phyloP scores from a whole-genome alignment of 2,888 invertebrate genomes.

The Boloria selene region DNA sequence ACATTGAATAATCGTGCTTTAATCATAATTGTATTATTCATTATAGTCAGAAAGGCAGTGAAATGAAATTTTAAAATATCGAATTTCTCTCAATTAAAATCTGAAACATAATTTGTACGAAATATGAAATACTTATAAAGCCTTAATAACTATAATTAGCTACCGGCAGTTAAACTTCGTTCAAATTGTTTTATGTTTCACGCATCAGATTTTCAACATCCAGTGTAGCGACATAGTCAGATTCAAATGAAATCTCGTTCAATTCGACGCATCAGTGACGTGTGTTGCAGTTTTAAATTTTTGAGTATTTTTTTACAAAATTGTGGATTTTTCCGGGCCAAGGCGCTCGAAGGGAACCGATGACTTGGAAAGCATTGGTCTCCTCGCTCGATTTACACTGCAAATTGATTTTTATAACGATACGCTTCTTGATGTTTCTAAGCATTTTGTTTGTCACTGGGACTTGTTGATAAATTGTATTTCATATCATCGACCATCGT shows the following conservation, averaged over 20 bases:
- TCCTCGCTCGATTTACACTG: constrained; percentile 77
- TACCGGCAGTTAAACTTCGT: constrained; percentile 23
- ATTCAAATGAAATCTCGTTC: constrained; percentile 40
- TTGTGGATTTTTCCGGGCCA: constrained; percentile 72
- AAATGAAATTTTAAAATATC: constrained; percentile 15
- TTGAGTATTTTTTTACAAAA: constrained; percentile 54
- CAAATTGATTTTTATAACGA: constrained; percentile 77
- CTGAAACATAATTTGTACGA: constrained; percentile 2
- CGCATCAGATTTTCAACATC: constrained; percentile 39
- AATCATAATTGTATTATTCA: constrained; percentile 5
- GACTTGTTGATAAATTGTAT: constrained; percentile 37
- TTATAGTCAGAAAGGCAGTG: background rate
- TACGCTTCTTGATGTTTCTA: constrained; percentile 43
- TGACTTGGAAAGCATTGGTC: constrained; percentile 78
- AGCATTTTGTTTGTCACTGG: constrained; percentile 53
- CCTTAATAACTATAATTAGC: constrained; percentile 26
- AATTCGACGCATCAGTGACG: constrained; percentile 30
- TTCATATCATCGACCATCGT: constrained; percentile 14
- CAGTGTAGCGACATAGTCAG: constrained; percentile 32
- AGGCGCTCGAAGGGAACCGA: constrained; percentile 63
- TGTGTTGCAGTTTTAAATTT: constrained; percentile 41
- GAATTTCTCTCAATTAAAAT: constrained; percentile 17
- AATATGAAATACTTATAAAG: constrained; percentile 21
- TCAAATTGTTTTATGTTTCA: constrained; percentile 38
- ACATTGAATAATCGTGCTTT: constrained; percentile 2